Conservation (phyloP, 2,797 vertebrate species). For the Leuciscus waleckii region DNA sequence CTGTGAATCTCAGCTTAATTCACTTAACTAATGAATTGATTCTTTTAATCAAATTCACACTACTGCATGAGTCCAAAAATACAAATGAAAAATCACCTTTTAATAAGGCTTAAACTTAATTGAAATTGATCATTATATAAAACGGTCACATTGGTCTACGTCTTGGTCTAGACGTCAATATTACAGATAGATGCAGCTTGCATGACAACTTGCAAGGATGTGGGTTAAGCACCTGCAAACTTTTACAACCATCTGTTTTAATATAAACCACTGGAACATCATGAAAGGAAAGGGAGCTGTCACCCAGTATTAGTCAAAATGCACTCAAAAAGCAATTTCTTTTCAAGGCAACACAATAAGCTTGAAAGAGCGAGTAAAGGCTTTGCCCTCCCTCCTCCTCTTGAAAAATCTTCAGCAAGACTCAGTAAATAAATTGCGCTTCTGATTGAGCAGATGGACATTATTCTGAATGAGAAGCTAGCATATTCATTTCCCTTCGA, state of each 20-base stretch:
- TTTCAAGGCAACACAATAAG: slow-evolving; percentile 47
- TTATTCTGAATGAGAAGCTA: slow-evolving; percentile 45
- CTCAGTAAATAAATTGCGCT: slow-evolving; percentile 42
- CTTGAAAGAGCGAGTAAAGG: slow-evolving; percentile 33
- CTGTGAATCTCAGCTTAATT: background rate
- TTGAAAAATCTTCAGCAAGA: slow-evolving; percentile 39
- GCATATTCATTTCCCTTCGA: slow-evolving; percentile 31
- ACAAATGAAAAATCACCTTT: background rate
- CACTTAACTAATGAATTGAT: background rate
- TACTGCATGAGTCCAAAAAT: background rate
- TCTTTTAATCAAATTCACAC: background rate
- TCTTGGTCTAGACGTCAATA: background rate
- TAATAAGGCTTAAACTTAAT: background rate
- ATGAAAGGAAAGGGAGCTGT: slow-evolving; percentile 32
- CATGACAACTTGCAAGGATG: background rate
- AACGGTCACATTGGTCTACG: background rate
- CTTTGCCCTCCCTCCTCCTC: slow-evolving; percentile 22
- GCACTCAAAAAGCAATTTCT: slow-evolving; percentile 41
- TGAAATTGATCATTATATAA: background rate
- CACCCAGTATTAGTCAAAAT: slow-evolving; percentile 42
- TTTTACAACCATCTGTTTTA: slow-evolving; percentile 36
- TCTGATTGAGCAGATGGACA: slow-evolving; percentile 49
- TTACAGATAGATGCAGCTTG: background rate
- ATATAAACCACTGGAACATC: slow-evolving; percentile 24
- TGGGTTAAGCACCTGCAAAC: background rate